Base-by-base conservation (phyloP, 2,797 vertebrate species). In the Sebastes goodei region DNA sequence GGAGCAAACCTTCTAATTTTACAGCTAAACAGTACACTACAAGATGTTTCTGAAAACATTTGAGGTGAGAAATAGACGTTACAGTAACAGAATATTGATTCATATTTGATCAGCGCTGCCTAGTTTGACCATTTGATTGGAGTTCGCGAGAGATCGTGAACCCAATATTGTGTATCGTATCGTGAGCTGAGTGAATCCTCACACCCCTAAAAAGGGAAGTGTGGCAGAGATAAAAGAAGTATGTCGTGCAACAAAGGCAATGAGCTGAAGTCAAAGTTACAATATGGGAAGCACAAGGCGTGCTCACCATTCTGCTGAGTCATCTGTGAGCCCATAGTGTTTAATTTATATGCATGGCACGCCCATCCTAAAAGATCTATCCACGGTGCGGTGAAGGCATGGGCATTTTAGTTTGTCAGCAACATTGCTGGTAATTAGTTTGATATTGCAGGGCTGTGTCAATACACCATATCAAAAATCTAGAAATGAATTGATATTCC, bases 271-370 rank as follows among this genome's bases (percentile, higher is more conserved):
- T 73, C 42, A 72, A 42, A 78, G 56, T 59, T 55, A 20, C 20
- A 57, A 74, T 59, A 25, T 23, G 25, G 69, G 23, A 60, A 52
- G 56, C 66, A 66, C 25, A 61, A n/a, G 30, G 27, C 57, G 2
- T 35, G 27, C 64, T 72, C 12, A 2, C 21, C 14, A 4, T 62
- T 77, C 76, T 86, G 84, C 84, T 86, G 86, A 89, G 80, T 92
- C 90, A 88, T 81, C 78, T 46, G 6, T n/a, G 25, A 59, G 49
- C 57, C 46, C 23, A 0, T 20, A 57, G 59, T 62, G 66, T 25
- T 67, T 59, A 5, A 74, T 92, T 70, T 77, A 64, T 64, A 86
- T 86, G 76, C 76, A 17, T 14, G 42, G 20, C 80, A 57, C 38
- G 27, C 71, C 57, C 7, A 2, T 57, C 29, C 15, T 60, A 7